Evolutionary conservation across 2,797 vertebrate species (phyloP), one percentile per base, ranked within the genome.

Genomic region (Varecia variegata): DNA sequence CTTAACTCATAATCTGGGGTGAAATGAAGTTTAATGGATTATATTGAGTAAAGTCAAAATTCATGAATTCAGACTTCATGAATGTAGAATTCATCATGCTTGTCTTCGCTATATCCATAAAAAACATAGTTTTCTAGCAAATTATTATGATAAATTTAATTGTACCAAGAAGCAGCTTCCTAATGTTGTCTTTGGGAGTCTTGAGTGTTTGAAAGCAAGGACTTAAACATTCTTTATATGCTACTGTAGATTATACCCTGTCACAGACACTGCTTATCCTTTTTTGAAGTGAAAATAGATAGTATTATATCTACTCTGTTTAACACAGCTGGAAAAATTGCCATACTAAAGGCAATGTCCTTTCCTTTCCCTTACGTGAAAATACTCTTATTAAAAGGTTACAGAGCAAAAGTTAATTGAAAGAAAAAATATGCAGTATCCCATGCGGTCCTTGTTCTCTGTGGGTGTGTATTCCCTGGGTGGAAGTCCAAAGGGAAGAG

Each of bases 21-120:
- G 85, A 97, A 98, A 96, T 74, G 21, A 88, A 97, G 87, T 95
- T 91, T 95, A 92, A 96, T 74, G 17, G 23, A 4, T 77, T 71
- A 83, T 56, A 88, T 13, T 67, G 38, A 79, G 12, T 27, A 94
- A 15, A 84, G 23, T 73, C 88, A 92, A 94, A 87, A 35, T 15
- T 65, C 52, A 60, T 93, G 47, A 84, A 92, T 58, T 91, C 70
- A 86, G 76, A 86, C 32, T 81, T 95, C 35, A 81, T 86, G 81
- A 80, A 93, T 21, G 5, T 91, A 30, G 15, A 94, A 88, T 93
- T 96, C n/a, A 7, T 9, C n/a, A 38, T 82, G 43, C 30, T 74
- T 62, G 62, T 73, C 47, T 96, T 95, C 68, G 11, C 56, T 91
- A 18, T 71, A 67, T 8, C 14, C 88, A 93, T 60, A 62, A 95